These are phyloP conservation scores for Panthera tigris DNA, from an alignment of 2,113 vertebrate genomes.

Conservation along the genomic window DNA sequence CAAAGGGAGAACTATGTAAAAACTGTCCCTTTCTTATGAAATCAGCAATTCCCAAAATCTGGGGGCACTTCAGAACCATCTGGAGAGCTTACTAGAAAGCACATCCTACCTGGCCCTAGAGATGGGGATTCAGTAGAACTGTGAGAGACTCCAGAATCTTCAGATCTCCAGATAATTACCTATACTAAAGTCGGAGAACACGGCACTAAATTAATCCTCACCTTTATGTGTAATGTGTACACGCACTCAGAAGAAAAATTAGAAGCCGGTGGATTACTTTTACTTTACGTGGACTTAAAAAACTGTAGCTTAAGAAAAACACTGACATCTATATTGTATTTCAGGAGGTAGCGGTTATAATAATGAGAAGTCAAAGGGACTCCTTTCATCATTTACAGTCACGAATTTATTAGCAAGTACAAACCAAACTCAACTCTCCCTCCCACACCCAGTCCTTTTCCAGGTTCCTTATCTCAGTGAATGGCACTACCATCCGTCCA, in stretches of 20 bases:
- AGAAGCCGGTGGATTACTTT: not conserved
- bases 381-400: not conserved
- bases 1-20: not conserved
- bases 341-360: not conserved
- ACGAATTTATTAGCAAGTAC: not conserved
- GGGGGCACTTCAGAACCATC: not conserved
- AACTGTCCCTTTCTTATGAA: not conserved
- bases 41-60: not conserved
- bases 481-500: not conserved
- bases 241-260: not conserved
- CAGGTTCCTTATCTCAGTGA: not conserved
- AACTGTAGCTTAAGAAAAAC: not conserved
- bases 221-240: too few species aligned
- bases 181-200: not conserved
- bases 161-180: fast-evolving
- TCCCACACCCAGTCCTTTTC: not conserved
- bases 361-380: not conserved
- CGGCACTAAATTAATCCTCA: fast-evolving
- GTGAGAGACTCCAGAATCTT: not conserved
- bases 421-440: not conserved
- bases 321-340: not conserved
- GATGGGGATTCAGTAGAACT: not conserved
- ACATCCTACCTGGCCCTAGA: not conserved
- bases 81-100: not conserved
- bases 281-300: not conserved